These are phyloP conservation scores for Cuniculus paca DNA, from an alignment of 2,797 vertebrate genomes.

Conservation along the genomic window DNA sequence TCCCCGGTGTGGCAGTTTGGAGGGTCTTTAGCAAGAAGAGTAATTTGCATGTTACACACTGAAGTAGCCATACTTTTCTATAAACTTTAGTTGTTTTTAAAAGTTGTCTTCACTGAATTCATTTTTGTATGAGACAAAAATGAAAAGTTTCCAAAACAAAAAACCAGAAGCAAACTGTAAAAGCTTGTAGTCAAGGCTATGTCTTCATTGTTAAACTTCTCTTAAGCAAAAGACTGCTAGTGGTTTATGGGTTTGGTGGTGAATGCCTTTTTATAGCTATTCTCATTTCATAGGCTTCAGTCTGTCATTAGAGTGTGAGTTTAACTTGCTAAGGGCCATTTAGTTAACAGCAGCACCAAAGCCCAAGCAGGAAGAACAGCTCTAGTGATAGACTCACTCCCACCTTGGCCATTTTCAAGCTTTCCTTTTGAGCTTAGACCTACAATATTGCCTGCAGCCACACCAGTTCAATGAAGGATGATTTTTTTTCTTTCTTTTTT, in stretches of 20 bases:
- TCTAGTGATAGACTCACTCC: not conserved
- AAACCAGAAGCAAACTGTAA: not conserved
- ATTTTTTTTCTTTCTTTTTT: not conserved
- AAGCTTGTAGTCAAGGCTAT: not conserved
- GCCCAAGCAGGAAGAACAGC: not conserved
- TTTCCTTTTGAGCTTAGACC: not conserved
- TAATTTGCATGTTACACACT: not conserved
- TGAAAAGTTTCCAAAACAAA: not conserved
- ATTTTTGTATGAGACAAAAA: conserved; percentile 2
- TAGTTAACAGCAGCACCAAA: not conserved
- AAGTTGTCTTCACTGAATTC: not conserved
- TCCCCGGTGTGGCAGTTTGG: not conserved
- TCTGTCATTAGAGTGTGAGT: not conserved
- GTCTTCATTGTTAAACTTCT: not conserved
- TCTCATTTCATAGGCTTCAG: not conserved
- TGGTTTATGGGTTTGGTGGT: not conserved
- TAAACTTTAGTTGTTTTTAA: not conserved
- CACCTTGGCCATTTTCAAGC: not conserved
- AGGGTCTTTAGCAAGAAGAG: not conserved
- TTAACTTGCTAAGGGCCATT: not conserved
- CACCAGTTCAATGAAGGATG: not conserved
- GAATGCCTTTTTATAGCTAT: not conserved
- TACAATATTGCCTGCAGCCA: not conserved
- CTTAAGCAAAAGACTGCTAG: not conserved
- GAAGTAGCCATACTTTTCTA: not conserved